phyloP scores from a whole-genome alignment of 2,888 invertebrate genomes.

The Synergus japonicus region DNA sequence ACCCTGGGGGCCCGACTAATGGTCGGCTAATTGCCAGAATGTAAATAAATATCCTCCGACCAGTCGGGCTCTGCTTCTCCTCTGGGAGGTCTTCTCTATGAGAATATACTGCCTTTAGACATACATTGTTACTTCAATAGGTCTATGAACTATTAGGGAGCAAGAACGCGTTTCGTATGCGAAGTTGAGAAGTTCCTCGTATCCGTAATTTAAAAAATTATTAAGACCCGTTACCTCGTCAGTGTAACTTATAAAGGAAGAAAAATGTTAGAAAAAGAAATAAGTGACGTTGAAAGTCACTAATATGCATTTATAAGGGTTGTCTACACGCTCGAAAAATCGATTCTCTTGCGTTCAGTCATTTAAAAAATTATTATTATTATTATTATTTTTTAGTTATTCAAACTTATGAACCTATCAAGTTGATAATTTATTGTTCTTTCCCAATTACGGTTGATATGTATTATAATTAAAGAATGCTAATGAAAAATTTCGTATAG shows the following conservation, averaged over 20 bases:
- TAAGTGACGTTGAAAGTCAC: background rate
- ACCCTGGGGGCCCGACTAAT: conserved; percentile 70
- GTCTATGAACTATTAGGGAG: conserved; percentile 52
- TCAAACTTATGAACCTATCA: background rate
- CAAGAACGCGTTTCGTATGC: conserved; percentile 35
- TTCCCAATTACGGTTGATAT: background rate
- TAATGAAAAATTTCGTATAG: background rate
- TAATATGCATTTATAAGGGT: background rate
- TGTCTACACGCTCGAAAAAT: background rate
- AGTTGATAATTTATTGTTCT: background rate
- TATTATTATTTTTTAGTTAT: background rate
- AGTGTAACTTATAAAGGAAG: conserved; percentile 10
- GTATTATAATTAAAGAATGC: background rate
- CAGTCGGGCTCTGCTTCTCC: conserved; percentile 61
- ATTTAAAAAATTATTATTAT: background rate
- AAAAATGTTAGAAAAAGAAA: conserved; percentile 30
- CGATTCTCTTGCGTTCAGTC: background rate
- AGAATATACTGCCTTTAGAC: conserved; percentile 74
- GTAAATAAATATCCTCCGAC: conserved; percentile 75
- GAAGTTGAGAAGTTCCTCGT: conserved; percentile 32
- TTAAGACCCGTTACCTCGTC: background rate
- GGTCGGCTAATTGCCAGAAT: conserved; percentile 75
- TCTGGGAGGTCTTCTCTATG: conserved; percentile 69
- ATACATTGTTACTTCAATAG: conserved; percentile 72
- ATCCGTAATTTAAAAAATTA: conserved; percentile 1